Evolutionary conservation across 2,113 vertebrate genomes (phyloP).

Genomic region (Sakesphorus luctuosus): DNA sequence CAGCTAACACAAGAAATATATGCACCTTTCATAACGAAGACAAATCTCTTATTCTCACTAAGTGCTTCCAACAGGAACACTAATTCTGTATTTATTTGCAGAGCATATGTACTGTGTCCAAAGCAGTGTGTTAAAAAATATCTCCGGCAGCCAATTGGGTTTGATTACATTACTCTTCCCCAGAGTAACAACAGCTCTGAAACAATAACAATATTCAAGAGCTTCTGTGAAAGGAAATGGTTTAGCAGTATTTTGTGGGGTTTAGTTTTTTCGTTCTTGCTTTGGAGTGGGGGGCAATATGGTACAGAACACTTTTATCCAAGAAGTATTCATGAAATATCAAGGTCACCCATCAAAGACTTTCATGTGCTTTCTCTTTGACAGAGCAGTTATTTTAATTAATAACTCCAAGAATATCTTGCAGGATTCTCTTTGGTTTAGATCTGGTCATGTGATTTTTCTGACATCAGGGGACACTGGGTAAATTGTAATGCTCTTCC

Average conservation of each 20-base stretch:
- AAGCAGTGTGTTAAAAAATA: conserved; percentile 73
- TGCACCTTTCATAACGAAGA: conserved; percentile 77
- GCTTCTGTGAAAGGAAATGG: background rate
- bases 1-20: conserved; percentile 70
- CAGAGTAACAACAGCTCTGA: conserved; percentile 51
- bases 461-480: conserved; percentile 63
- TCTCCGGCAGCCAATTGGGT: conserved; percentile 63
- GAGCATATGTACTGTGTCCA: conserved; percentile 73
- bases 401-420: conserved; percentile 60
- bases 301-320: background rate
- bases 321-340: background rate
- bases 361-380: conserved; percentile 36
- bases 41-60: conserved; percentile 76
- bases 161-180: conserved; percentile 68
- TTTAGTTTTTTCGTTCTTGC: background rate
- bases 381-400: conserved; percentile 59
- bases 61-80: conserved; percentile 73
- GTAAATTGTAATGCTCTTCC: conserved; percentile 70
- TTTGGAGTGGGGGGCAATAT: background rate
- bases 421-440: conserved; percentile 61
- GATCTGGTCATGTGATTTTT: conserved; percentile 61
- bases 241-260: background rate
- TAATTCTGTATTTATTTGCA: conserved; percentile 77
- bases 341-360: conserved; percentile 30
- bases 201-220: conserved; percentile 26